Evolutionary conservation across 2,113 vertebrate species (phyloP), one percentile per base, ranked within the genome.

Genomic region (Hyaena hyaena): DNA sequence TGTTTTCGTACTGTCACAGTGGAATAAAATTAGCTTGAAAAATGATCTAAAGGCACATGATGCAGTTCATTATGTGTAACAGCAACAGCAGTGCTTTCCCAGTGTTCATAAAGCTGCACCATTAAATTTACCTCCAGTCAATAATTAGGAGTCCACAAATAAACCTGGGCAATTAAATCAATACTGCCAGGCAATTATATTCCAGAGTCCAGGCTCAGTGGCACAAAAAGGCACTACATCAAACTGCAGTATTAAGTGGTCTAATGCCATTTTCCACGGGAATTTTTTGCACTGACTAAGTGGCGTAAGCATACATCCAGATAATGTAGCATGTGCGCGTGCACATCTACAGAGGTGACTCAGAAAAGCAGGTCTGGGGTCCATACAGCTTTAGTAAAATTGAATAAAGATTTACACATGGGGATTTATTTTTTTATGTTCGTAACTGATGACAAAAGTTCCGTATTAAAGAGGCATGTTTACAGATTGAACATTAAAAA

Each of bases 91-190:
- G 99, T 98, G 98, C 98, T 99, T 99, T 99, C 99, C 99, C 99
- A 98, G 99, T 99, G 99, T 99, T 99, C 99, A 99, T 99, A 99
- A 99, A 99, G 98, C 99, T 98, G 99, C 99, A 99, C 99, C 99
- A 99, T 99, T 99, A 99, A 99, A 99, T 99, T 99, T 99, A 99
- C 99, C 99, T 99, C 99, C 99, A 99, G 99, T 99, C 99, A 99
- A 99, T 99, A 99, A 99, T 99, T 99, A 99, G 99, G 99, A 99
- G 99, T 99, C 99, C 99, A 99, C 99, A 99, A 99, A 99, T 99
- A 99, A 99, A 99, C 99, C 99, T 98, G 99, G 98, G 99, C 99
- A 99, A 99, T 99, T 99, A 99, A 99, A 99, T 99, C 99, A 99
- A 99, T 99, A 99, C 99, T 99, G 99, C 99, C 99, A 98, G 98